A percentile compares a stretch with the other conserved stretches of the same genome.
These are phyloP conservation scores for Eonycteris spelaea DNA, from an alignment of 2,113 vertebrate genomes.

Conservation along the genomic window DNA sequence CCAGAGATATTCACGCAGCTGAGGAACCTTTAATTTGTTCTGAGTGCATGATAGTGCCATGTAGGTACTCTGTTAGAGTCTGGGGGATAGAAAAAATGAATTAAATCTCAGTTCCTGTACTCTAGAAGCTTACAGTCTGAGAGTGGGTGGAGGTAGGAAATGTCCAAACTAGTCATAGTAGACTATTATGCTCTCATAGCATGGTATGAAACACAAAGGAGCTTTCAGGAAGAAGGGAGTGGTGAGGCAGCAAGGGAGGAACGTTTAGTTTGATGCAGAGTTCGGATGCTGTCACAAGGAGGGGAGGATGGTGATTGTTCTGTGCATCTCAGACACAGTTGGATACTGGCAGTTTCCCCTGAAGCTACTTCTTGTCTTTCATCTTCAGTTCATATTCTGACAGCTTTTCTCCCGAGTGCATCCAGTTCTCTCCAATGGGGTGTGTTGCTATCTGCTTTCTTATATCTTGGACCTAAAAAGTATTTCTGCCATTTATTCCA, in stretches of 20 bases:
- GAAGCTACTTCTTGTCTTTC: not conserved
- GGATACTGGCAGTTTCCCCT: not conserved
- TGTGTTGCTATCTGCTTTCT: not conserved
- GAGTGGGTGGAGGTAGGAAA: not conserved
- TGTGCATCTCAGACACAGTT: rapidly evolving
- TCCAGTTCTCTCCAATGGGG: not conserved
- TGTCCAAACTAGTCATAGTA: not conserved
- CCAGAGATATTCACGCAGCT: not conserved
- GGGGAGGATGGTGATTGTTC: not conserved
- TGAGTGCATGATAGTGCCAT: not conserved
- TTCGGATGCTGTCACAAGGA: not conserved
- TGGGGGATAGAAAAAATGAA: not conserved
- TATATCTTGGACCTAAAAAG: not conserved
- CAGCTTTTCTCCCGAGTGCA: not conserved
- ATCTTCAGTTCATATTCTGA: not conserved
- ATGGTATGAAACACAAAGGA: not conserved
- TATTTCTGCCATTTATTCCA: not conserved
- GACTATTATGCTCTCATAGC: not conserved
- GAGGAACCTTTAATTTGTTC: not conserved
- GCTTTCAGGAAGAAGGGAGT: not conserved
- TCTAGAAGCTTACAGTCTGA: not conserved
- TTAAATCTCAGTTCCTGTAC: not conserved
- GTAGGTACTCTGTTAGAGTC: not conserved
- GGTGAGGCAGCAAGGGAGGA: not conserved
- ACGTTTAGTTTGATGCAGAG: not conserved